Evolutionary conservation across 2,888 invertebrate genomes (phyloP).

Genomic region (Beris chalybata): DNA sequence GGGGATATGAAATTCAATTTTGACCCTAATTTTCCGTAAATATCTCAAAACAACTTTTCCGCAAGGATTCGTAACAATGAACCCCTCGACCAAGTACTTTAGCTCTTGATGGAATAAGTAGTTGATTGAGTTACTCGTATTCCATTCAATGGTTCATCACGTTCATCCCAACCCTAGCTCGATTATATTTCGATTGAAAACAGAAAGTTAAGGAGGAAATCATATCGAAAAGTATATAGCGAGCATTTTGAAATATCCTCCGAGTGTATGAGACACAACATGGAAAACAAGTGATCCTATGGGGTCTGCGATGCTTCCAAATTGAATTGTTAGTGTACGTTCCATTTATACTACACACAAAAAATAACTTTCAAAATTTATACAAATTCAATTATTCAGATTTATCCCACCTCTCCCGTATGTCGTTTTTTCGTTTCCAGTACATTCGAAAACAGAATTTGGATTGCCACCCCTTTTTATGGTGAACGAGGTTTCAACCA

Average conservation of each 20-base stretch:
- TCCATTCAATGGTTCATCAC: constrained; percentile 23
- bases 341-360: neutral
- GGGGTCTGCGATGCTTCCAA: constrained; percentile 17
- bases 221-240: constrained; percentile 2
- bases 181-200: constrained; percentile 15
- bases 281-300: constrained; percentile 15
- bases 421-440: constrained; percentile 4
- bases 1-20: constrained; percentile 3
- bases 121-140: constrained; percentile 27
- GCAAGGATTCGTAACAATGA: neutral
- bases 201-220: constrained; percentile 29
- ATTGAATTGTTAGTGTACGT: constrained; percentile 20
- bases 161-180: neutral
- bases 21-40: constrained; percentile 13
- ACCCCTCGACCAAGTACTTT: neutral
- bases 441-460: too few relatives aligned
- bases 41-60: constrained; percentile 4
- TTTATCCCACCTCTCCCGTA: constrained; percentile 14
- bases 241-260: constrained; percentile 1
- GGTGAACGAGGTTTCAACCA: too few relatives aligned
- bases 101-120: constrained; percentile 23
- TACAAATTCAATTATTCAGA: constrained; percentile 26
- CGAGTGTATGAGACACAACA: neutral
- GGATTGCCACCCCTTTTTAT: too few relatives aligned
- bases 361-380: constrained; percentile 21